Conservation (phyloP, 2,888 invertebrate species). For the Smittia sp. region DNA sequence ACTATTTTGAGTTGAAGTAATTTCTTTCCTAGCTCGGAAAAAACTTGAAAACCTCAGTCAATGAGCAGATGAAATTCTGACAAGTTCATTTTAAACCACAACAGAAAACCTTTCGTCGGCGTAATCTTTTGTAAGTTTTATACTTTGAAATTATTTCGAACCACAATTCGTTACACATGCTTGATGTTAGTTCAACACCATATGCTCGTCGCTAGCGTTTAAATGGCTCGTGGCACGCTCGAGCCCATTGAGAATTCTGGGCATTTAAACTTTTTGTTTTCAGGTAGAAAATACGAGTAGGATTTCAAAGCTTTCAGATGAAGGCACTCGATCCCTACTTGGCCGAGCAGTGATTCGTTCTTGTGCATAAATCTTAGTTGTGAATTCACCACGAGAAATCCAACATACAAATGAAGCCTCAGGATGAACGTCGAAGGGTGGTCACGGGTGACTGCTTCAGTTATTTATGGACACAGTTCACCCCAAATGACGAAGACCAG, state of each 20-base stretch:
- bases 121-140: too few species aligned
- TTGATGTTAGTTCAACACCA: neutral
- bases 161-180: neutral
- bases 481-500: neutral
- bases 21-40: too few species aligned
- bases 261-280: neutral
- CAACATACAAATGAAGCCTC: neutral
- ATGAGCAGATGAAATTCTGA: neutral
- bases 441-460: neutral
- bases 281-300: neutral
- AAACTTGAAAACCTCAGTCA: too few species aligned
- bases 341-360: neutral
- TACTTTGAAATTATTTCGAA: too few species aligned
- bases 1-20: too few species aligned
- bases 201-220: constrained; percentile 10
- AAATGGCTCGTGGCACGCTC: neutral
- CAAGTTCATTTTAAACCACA: neutral
- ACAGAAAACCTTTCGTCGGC: neutral
- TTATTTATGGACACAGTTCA: neutral
- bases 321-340: neutral
- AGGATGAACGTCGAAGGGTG: neutral
- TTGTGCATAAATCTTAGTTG: neutral
- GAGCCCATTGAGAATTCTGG: neutral
- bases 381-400: neutral
- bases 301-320: neutral